Conservation (phyloP, 2,797 vertebrate species). For the Rhinatrema bivittatum region DNA sequence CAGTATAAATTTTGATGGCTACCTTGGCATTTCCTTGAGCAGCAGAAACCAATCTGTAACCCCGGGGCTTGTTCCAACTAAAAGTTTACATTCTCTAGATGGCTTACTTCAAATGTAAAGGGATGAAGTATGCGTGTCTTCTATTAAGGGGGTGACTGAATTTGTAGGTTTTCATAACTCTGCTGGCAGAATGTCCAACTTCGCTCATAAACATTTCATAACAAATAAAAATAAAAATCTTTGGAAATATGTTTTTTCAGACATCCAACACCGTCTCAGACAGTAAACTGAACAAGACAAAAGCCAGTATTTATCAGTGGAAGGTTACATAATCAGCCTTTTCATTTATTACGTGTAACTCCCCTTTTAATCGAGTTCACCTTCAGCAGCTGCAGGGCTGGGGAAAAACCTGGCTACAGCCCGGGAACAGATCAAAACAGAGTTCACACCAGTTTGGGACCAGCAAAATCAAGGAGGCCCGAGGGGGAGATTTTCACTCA, state of each 20-base stretch:
- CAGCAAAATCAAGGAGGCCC: too few species aligned
- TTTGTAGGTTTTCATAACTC: constrained; percentile 47
- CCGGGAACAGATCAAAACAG: too few species aligned
- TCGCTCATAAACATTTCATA: constrained; percentile 66
- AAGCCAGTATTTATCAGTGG: too few species aligned
- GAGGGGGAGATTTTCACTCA: too few species aligned
- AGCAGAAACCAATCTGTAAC: constrained; percentile 56
- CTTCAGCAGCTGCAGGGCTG: too few species aligned
- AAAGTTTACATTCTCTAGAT: constrained; percentile 57
- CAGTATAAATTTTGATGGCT: constrained; percentile 50
- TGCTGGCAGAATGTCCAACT: constrained; percentile 54
- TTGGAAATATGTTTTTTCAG: constrained; percentile 56
- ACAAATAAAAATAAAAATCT: constrained; percentile 40
- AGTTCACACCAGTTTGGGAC: too few species aligned
- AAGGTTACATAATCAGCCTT: too few species aligned
- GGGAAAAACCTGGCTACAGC: too few species aligned
- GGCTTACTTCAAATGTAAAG: constrained; percentile 60
- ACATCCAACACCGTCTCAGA: constrained; percentile 43
- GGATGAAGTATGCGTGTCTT: constrained; percentile 51
- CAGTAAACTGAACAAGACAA: too few species aligned
- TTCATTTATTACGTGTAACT: too few species aligned
- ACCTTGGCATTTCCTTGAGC: constrained; percentile 57
- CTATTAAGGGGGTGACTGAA: constrained; percentile 48
- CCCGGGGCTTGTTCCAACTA: constrained; percentile 52
- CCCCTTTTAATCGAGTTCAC: too few species aligned